Conservation (phyloP, 2,797 vertebrate genomes). For the Onychomys torridus region DNA sequence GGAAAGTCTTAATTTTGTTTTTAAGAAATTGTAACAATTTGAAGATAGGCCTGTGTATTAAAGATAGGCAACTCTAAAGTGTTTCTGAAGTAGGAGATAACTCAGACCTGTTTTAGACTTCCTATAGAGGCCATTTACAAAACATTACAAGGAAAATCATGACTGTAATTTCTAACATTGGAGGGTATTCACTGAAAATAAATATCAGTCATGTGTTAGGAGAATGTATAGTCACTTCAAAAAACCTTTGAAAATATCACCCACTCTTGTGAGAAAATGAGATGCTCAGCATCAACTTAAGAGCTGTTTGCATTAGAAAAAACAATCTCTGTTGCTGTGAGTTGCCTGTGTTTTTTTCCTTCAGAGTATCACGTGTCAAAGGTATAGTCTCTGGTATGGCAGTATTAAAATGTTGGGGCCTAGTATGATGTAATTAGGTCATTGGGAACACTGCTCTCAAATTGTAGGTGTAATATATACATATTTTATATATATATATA, state of each 20-base stretch:
- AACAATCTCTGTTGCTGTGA: not conserved
- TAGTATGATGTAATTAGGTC: not conserved
- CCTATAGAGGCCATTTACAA: not conserved
- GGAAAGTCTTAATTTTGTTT: not conserved
- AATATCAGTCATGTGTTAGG: not conserved
- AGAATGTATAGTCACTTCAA: not conserved
- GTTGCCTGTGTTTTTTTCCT: not conserved
- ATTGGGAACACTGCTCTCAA: not conserved
- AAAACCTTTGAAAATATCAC: not conserved
- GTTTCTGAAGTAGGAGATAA: not conserved
- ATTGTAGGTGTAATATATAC: not conserved
- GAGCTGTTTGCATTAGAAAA: not conserved
- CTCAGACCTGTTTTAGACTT: not conserved
- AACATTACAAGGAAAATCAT: not conserved
- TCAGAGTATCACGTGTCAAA: not conserved
- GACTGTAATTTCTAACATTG: not conserved
- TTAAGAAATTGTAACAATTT: not conserved
- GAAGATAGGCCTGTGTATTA: not conserved
- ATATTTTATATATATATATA: too few relatives aligned
- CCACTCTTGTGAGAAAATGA: not conserved
- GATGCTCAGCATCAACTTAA: not conserved
- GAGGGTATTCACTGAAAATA: not conserved
- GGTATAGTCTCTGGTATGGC: not conserved
- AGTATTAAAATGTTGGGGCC: not conserved
- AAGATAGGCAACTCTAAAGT: not conserved